Base-by-base conservation (phyloP, 2,888 invertebrate genomes). In the Drosophila aldrichi region DNA sequence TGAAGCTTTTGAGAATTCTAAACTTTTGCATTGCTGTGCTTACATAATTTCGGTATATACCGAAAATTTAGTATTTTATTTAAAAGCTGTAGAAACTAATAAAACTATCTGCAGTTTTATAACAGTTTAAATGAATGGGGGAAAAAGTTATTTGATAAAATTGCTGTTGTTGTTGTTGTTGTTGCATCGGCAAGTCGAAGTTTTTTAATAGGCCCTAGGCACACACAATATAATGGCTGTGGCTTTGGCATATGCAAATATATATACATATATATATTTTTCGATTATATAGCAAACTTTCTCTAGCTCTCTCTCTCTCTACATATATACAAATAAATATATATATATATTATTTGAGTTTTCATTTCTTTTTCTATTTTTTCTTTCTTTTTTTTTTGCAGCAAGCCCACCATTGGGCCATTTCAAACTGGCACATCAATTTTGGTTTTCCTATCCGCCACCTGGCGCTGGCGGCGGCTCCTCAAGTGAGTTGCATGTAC, bases 361-460 rank as follows among this genome's bases (percentile, higher is more conserved):
- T 32, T 9, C 7, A 1, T 32, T 7, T 38, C 20, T 20, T 4
- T 40, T 20, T n/a, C n/a, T n/a, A n/a, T n/a, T n/a, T n/a, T n/a
- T n/a, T n/a, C n/a, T n/a, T n/a, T n/a, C n/a, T 44, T 14, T n/a
- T 20, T 51, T n/a, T 16, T 6, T 48, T 87, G 57, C 90, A 92
- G 93, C 87, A 83, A 92, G 91, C 92, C 92, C 92, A 79, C 76
- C 67, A 59, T 81, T 90, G 92, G 92, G 92, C 92, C 91, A 91
- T 72, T 77, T 92, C 94, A 96, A 96, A 94, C 96, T 96, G 96
- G 96, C 96, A 94, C 96, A 96, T 93, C 96, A 96, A 94, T 96
- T 96, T 94, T 96, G 96, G 96, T 96, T 96, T 92, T 96, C 96
- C 74, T 96, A 96, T 94, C 96, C 96, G 94, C 96, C 96, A 91